Evolutionary conservation across 1,140 invertebrate species (phyloP), one percentile per base, ranked within the genome.

Genomic region (Brachionus sp.): DNA sequence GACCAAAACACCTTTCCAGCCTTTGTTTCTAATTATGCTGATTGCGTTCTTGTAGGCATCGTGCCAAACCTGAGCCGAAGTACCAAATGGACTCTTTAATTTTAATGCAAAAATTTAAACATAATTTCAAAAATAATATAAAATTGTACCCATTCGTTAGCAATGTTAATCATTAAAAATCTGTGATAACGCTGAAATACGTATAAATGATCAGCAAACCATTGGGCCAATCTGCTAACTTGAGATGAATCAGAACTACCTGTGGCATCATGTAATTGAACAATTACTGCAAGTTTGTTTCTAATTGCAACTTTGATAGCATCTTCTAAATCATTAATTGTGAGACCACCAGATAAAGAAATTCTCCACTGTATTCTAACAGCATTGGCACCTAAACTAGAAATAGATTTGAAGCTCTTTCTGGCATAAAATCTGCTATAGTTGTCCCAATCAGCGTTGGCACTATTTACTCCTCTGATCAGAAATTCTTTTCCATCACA

Each of bases 311-410:
- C 42, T 46, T 75, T 75, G 9, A 75, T 75, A 13, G 70, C 39
- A n/a, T 75, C 46, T 75, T 75, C 70, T 50, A 75, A 39, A 46
- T 75, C 66, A 70, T 37, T 70, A 0, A 70, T 70, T 44, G 66
- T 70, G 1, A 70, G 35, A 70, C 66, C 66, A 75, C 42, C 70
- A n/a, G 37, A 29, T 13, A 25, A n/a, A 46, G 19, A 25, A 44
- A 75, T 75, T 50, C 70, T 75, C 70, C 70, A 75, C 44, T 75
- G 70, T 29, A 75, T 75, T 50, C 70, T 39, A 25, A 75, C 70
- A 12, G 70, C 29, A 46, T 75, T 75, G 16, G 70, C 70, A 4
- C 70, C 70, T 5, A 75, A 75, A 25, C 7, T 13, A 19, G 70
- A 75, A 9, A 75, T 44, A 13, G 19, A n/a, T 75, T 75, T 75